These are phyloP conservation scores for Babyrousa celebensis DNA, from an alignment of 2,797 vertebrate species.

Conservation along the genomic window DNA sequence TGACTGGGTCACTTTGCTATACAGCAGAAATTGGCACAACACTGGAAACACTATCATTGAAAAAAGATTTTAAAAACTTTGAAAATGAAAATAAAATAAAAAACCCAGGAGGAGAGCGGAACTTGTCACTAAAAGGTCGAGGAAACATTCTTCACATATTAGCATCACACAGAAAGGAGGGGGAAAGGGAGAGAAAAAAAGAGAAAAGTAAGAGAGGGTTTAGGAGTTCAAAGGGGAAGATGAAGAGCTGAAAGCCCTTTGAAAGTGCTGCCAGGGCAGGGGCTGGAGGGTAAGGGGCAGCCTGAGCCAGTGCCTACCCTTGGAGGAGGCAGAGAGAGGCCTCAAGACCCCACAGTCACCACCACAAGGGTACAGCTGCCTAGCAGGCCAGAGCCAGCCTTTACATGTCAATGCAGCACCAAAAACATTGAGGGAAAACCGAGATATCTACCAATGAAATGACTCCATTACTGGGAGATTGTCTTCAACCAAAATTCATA, in stretches of 20 bases:
- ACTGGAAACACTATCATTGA: no score
- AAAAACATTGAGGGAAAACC: background rate
- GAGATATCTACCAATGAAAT: background rate
- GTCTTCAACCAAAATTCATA: background rate
- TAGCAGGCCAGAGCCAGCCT: background rate
- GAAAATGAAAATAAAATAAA: no score
- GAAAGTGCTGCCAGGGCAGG: background rate
- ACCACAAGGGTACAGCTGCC: background rate
- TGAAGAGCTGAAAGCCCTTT: background rate
- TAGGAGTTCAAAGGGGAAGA: background rate
- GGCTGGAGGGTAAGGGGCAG: background rate
- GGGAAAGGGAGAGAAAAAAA: background rate
- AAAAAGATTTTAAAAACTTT: no score
- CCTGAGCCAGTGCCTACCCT: background rate
- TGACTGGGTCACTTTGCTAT: no score
- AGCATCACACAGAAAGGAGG: background rate
- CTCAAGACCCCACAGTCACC: no score
- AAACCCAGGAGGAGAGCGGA: background rate
- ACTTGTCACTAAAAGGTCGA: background rate
- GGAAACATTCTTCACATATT: background rate
- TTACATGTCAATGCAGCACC: background rate
- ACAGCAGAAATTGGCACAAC: no score
- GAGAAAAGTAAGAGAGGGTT: background rate
- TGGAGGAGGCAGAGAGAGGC: background rate
- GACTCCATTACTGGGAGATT: background rate